Base-by-base conservation (phyloP, 2,888 invertebrate genomes). In the Phania funesta region DNA sequence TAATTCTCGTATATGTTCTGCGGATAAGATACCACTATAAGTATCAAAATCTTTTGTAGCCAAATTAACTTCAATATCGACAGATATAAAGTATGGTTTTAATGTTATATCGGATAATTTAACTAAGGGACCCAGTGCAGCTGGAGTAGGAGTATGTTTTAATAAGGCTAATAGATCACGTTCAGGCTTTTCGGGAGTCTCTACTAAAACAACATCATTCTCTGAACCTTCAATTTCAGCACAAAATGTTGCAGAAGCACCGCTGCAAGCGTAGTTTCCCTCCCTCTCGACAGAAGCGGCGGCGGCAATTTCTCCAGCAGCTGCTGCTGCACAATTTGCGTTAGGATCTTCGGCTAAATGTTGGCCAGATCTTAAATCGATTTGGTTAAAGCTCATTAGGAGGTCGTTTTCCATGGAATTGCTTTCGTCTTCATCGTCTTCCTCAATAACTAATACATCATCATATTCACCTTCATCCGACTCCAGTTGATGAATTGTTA, bases 221-320 rank as follows among this genome's bases (percentile, higher is more conserved):
- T 96, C 96, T 85, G 95, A 94, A 0, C 95, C 95, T 89, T 96
- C 96, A n/a, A 96, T 93, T 89, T 96, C 96, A 0, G 96, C 96
- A 0, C 94, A 94, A 5, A 93, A 88, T n/a, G 92, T 90, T 1
- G 93, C 94, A 9, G 88, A 86, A 13, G 88, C 89, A 44, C 86
- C 86, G 11, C 77, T 84, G 2, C 82, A 82, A 18, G 82, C 68
- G 54, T 82, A 82, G 38, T 82, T 82, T 3, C 78, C 80, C 29
- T 80, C 83, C 64, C 52, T 80, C 68, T 79, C 75, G 7, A 67
- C 67, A 2, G 76, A 84, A 29, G 85, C 86, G 3, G 85, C 87
- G 13, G 86, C 89, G 0, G 88, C 89, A 1, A 83, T 85, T 8
- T 73, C 86, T 0, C 83, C 86, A 4, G 87, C 88, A 5, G 87